Conservation (phyloP, 92 coral and sea anemone genomes). For the Pocillopora grandis region DNA sequence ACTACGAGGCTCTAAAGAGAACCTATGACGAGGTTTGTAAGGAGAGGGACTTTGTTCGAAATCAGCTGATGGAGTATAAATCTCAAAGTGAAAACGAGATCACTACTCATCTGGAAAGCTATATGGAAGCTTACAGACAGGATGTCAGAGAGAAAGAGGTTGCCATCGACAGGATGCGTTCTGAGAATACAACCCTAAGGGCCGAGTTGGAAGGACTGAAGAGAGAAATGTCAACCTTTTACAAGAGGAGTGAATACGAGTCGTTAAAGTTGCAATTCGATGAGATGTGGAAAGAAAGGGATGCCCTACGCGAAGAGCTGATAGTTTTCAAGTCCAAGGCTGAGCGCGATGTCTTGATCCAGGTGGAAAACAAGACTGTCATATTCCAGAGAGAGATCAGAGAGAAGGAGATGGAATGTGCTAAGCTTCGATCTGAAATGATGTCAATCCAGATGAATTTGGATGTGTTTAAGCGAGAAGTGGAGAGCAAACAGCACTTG, state of each 20-base stretch:
- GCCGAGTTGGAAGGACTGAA: constrained; percentile 43
- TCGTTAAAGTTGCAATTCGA: constrained; percentile 19
- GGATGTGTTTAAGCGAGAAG: constrained; percentile 12
- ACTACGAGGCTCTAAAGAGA: constrained; percentile 34
- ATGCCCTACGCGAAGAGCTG: constrained; percentile 41
- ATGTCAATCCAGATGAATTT: constrained; percentile 20
- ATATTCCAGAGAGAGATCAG: constrained; percentile 50
- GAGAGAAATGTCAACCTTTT: constrained; percentile 28
- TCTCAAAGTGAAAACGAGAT: constrained; percentile 17
- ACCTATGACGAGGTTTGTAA: constrained; percentile 36
- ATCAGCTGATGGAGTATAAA: constrained; percentile 1
- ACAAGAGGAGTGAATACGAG: constrained; percentile 25
- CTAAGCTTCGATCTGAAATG: constrained; percentile 11
- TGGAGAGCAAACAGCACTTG: constrained; percentile 24
- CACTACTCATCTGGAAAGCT: constrained; percentile 9
- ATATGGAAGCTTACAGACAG: constrained; percentile 37
- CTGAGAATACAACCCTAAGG: constrained; percentile 30
- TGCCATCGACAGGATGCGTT: constrained; percentile 43
- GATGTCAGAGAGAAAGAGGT: constrained; percentile 50
- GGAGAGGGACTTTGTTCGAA: constrained; percentile 42
- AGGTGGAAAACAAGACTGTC: constrained; percentile 43
- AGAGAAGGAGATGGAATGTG: constrained; percentile 23
- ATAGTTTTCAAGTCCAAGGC: constrained; percentile 41
- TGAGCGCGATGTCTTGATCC: constrained; percentile 42
- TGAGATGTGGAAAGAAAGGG: constrained; percentile 52